Percentiles rank a stretch among this genome's conserved stretches.
These are phyloP conservation scores for Abrostola tripartita DNA, from an alignment of 2,888 invertebrate species.

Conservation along the genomic window DNA sequence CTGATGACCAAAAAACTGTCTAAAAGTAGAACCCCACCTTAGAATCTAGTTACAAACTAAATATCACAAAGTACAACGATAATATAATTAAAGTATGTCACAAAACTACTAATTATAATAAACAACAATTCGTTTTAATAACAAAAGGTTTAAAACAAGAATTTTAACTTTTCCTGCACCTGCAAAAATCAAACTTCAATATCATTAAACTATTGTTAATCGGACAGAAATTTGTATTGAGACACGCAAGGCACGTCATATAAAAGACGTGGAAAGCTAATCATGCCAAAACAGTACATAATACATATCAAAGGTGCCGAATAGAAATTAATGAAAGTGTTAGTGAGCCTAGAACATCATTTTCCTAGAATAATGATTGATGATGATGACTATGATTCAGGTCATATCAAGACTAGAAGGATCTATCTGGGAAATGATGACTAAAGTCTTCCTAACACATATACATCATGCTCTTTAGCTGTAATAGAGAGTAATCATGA, in stretches of 20 bases:
- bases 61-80: no score
- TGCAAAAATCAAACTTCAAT: slow-evolving; percentile 48
- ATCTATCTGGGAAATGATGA: slow-evolving; percentile 53
- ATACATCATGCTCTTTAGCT: slow-evolving; percentile 81
- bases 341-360: slow-evolving; percentile 60
- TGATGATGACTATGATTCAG: slow-evolving; percentile 53
- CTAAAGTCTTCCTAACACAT: slow-evolving; percentile 73
- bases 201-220: slow-evolving; percentile 15
- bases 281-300: slow-evolving; percentile 71
- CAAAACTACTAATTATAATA: no score
- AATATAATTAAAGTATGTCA: no score
- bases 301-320: slow-evolving; percentile 72
- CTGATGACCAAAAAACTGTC: no score
- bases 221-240: slow-evolving; percentile 33
- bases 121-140: slow-evolving; percentile 16
- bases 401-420: slow-evolving; percentile 43
- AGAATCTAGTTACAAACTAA: no score
- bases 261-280: slow-evolving; percentile 62
- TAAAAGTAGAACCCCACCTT: no score
- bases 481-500: slow-evolving; percentile 46
- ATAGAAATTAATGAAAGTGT: slow-evolving; percentile 68
- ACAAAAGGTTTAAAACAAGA: slow-evolving; percentile 24
- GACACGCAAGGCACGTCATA: slow-evolving; percentile 47
- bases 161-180: slow-evolving; percentile 41
- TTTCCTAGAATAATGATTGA: slow-evolving; percentile 47